Evolutionary conservation across 2,797 vertebrate genomes (phyloP).

Genomic region (Pangasius djambal): DNA sequence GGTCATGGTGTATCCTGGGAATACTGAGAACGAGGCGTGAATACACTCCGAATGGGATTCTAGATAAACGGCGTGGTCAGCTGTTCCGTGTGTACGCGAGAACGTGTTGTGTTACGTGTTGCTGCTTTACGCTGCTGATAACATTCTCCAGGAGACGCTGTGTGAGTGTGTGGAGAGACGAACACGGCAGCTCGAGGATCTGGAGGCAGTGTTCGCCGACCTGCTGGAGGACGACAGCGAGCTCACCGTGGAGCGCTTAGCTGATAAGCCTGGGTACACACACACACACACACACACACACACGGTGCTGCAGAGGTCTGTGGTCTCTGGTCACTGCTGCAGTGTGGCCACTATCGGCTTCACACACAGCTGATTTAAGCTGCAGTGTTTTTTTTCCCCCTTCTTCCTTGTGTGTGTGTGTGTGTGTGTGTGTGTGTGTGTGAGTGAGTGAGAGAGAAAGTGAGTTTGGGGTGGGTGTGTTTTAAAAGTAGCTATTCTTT

Average conservation of each 20-base stretch:
- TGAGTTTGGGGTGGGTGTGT: no score
- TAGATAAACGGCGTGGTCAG: neutral
- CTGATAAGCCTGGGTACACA: conserved; percentile 81
- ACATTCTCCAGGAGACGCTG: conserved; percentile 71
- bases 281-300: neutral
- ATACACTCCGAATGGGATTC: neutral
- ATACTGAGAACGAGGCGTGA: neutral
- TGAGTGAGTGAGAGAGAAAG: no score
- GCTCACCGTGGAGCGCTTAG: conserved; percentile 82
- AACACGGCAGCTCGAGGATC: conserved; percentile 88
- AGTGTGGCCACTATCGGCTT: neutral
- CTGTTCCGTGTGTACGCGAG: neutral
- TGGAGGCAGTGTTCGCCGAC: conserved; percentile 92
- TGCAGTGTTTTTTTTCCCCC: neutral
- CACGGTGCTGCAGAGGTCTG: neutral
- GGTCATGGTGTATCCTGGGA: neutral
- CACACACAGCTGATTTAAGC: conserved; percentile 2
- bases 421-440: neutral
- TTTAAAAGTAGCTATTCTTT: no score
- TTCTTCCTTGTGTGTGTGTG: neutral
- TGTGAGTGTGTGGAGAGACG: conserved; percentile 86
- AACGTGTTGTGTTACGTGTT: neutral
- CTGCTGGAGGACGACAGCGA: conserved; percentile 88
- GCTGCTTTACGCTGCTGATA: neutral
- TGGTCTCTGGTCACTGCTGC: neutral